Evolutionary conservation across 1,140 invertebrate species (phyloP), one percentile per base, ranked within the genome.

Genomic region (Drosophila virilis): DNA sequence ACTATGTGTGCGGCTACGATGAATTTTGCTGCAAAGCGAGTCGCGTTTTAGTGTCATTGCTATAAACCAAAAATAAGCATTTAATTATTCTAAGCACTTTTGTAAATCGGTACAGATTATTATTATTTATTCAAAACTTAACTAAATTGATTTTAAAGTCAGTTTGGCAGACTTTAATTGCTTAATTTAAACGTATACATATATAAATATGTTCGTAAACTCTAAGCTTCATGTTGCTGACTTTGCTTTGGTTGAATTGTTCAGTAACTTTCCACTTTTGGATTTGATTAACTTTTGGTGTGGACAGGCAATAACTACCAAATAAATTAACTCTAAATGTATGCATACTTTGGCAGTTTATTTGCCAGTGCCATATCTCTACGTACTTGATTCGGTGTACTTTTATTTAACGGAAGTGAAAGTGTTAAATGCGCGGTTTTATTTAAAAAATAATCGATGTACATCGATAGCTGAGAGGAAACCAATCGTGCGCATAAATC

Each of bases 351-450:
- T 1, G 35, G 7, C 35, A 28, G 22, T 28, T 28, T 28, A 28
- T 28, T 28, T 22, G 22, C 22, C 22, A 22, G 22, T 22, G 2
- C 22, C 22, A 3, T 28, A 28, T 28, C 22, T 28, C 4, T 28
- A 28, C 4, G 22, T 28, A 5, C 5, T 28, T 4, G 22, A 28
- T 28, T 28, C 22, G 22, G 10, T 48, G 9, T 13, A 33, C 12
- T 10, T 22, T 17, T 10, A 5, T 22, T 2, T 5, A 22, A 48
- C 45, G 22, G 12, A 43, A 58, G 38, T 35, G 43, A 42, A 46
- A 46, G 38, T 60, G 32, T 46, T 45, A n/a, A 60, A 8, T 10
- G 57, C 10, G 40, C 42, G 57, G 42, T 22, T 46, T n/a, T 10
- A 7, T 17, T 17, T 22, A 6, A 2, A 48, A 62, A 54, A 13